These are phyloP conservation scores for Zaprionus bogoriensis DNA, from an alignment of 2,888 invertebrate species.

Conservation along the genomic window DNA sequence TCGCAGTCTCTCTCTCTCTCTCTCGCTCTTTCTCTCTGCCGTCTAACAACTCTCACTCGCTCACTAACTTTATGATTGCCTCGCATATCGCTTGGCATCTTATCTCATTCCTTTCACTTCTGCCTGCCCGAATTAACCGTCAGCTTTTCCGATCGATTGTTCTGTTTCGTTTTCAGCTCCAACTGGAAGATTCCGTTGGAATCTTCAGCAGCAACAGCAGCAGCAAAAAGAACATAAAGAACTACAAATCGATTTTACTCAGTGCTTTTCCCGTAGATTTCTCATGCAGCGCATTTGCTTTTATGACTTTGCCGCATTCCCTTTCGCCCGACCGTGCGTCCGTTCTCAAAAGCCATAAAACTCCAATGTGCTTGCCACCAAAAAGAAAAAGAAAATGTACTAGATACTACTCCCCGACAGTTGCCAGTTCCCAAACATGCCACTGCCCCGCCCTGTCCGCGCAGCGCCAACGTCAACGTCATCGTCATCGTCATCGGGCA, in stretches of 20 bases:
- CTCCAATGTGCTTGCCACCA: slow-evolving; percentile 37
- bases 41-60: slow-evolving; percentile 26
- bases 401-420: slow-evolving; percentile 18
- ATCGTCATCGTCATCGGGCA: slow-evolving; percentile 20
- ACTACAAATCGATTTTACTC: slow-evolving; percentile 72
- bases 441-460: slow-evolving; percentile 24
- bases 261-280: slow-evolving; percentile 39
- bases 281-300: slow-evolving; percentile 65
- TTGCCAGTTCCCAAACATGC: slow-evolving; percentile 6
- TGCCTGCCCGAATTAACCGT: slow-evolving; percentile 28
- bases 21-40: not conserved
- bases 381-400: slow-evolving; percentile 29
- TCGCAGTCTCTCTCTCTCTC: slow-evolving; percentile 1
- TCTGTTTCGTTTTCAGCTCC: slow-evolving; percentile 6
- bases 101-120: slow-evolving; percentile 38
- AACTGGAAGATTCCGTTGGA: slow-evolving; percentile 30
- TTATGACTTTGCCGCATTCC: slow-evolving; percentile 51
- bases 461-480: slow-evolving; percentile 12
- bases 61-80: slow-evolving; percentile 12
- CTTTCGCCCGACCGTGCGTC: not conserved
- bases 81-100: not conserved
- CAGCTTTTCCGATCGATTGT: slow-evolving; percentile 18
- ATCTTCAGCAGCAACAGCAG: slow-evolving; percentile 36
- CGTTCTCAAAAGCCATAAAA: slow-evolving; percentile 57
- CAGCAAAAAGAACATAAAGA: too few species aligned